Evolutionary conservation across 1,140 invertebrate species (phyloP).

Genomic region (Pseudomyrmex pallidus): DNA sequence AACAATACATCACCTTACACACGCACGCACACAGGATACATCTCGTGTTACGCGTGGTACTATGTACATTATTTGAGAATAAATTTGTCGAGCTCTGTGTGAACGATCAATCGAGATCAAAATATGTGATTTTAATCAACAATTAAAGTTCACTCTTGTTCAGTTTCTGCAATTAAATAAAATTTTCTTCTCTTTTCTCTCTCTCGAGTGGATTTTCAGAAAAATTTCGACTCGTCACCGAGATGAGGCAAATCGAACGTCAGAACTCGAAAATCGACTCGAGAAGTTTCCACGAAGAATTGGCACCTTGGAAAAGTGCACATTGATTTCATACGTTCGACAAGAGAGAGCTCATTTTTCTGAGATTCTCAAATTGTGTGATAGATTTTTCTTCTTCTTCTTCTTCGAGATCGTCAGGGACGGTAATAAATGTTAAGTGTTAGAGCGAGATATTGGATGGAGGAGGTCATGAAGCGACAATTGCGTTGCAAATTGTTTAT

Average conservation of each 20-base stretch:
- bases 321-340: constrained; percentile 30
- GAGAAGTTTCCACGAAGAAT: constrained; percentile 12
- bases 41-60: constrained; percentile 7
- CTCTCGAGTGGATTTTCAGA: no score
- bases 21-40: background rate
- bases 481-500: no score
- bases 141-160: constrained; percentile 5
- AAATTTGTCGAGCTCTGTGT: constrained; percentile 5
- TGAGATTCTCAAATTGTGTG: constrained; percentile 6
- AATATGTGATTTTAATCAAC: background rate
- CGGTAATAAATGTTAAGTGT: constrained; percentile 43
- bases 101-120: background rate
- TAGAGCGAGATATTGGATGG: background rate
- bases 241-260: constrained; percentile 8
- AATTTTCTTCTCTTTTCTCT: background rate
- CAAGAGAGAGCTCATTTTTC: background rate
- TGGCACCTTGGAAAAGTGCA: no score
- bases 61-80: constrained; percentile 13
- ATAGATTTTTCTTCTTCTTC: background rate
- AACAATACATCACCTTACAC: background rate
- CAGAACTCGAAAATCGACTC: constrained; percentile 25
- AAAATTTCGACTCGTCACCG: constrained; percentile 2
- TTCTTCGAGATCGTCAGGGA: background rate
- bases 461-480: no score
- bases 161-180: no score